Base-by-base conservation (phyloP, 2,888 invertebrate genomes). In the Enchytraeus crypticus region DNA sequence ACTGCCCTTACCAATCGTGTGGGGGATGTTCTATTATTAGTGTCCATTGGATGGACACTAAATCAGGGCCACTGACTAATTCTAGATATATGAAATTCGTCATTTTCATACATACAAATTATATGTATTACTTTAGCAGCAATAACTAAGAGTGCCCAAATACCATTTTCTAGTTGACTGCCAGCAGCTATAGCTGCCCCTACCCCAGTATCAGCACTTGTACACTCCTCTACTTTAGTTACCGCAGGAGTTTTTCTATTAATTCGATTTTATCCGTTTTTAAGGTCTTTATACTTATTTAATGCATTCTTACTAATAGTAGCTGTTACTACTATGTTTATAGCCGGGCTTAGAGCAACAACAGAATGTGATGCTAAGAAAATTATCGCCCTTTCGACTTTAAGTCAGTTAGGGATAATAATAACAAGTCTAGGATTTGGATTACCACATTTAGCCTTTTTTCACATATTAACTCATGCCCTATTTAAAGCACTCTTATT, bases 131-230 rank as follows among this genome's bases (percentile, higher is more conserved):
- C 80, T 46, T 56, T 83, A 26, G 85, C 85, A 0, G 82, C 84
- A 57, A 84, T 87, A 81, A 87, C 87, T 63, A 88, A 88, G 79
- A 88, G 87, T 69, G 88, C 88, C 74, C 88, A 88, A 79, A 84
- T 88, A 82, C 88, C 88, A 53, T 89, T 88, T 85, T 87, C 86
- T 65, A 83, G 86, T 51, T 88, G 88, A 71, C 78, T 88, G 54
- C 88, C 88, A 0, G 85, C 85, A 0, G 87, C 87, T 49, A 88
- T 88, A 78, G 86, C 87, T 0, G 88, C 87, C 51, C 88, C 88
- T 38, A 88, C 87, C 0, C 87, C 87, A 11, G 85, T 88, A 60
- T 87, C 87, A n/a, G 83, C 87, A 63, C 83, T 88, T 80, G 87
- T 86, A 68, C 87, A 88, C 83, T 88, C 88, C 66, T 88, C 87